Conservation (phyloP, 2,888 invertebrate genomes). For the Sylvicola fuscatus region DNA sequence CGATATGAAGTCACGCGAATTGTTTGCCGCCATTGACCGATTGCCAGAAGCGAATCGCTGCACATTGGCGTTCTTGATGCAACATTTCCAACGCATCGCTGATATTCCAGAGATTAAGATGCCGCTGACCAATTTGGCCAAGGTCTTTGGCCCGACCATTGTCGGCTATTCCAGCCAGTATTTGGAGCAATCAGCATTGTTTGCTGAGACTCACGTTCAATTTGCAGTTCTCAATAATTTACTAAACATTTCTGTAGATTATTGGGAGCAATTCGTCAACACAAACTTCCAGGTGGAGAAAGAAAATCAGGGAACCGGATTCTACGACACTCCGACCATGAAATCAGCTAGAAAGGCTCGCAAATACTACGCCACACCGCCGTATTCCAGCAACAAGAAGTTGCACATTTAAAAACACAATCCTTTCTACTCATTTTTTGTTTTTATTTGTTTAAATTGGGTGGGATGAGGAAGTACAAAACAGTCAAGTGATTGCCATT, state of each 20-base stretch:
- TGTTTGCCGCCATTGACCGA: slow-evolving; percentile 58
- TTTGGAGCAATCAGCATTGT: slow-evolving; percentile 48
- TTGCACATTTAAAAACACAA: too few species aligned
- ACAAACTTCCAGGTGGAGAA: slow-evolving; percentile 14
- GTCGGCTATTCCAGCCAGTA: slow-evolving; percentile 70
- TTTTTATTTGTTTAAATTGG: too few species aligned
- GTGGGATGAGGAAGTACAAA: too few species aligned
- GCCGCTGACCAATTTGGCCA: slow-evolving; percentile 73
- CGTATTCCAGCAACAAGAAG: slow-evolving; percentile 1
- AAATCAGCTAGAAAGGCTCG: slow-evolving; percentile 3
- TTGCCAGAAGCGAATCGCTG: slow-evolving; percentile 87
- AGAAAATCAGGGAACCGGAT: slow-evolving; percentile 5
- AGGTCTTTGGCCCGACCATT: slow-evolving; percentile 85
- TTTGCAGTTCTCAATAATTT: slow-evolving; percentile 45
- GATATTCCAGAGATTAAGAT: slow-evolving; percentile 73
- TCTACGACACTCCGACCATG: slow-evolving; percentile 3
- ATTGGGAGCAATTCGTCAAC: slow-evolving; percentile 53
- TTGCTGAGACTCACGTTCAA: slow-evolving; percentile 61
- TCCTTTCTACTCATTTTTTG: too few species aligned
- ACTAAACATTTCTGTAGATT: slow-evolving; percentile 47
- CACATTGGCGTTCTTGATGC: slow-evolving; percentile 76
- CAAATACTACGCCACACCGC: slow-evolving; percentile 6
- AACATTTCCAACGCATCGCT: slow-evolving; percentile 78
- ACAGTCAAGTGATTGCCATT: too few species aligned
- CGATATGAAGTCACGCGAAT: slow-evolving; percentile 28